A percentile compares a stretch with the other conserved stretches of the same genome.
Evolutionary conservation across 2,888 invertebrate species (phyloP).

Genomic region (Agrypnus murinus): DNA sequence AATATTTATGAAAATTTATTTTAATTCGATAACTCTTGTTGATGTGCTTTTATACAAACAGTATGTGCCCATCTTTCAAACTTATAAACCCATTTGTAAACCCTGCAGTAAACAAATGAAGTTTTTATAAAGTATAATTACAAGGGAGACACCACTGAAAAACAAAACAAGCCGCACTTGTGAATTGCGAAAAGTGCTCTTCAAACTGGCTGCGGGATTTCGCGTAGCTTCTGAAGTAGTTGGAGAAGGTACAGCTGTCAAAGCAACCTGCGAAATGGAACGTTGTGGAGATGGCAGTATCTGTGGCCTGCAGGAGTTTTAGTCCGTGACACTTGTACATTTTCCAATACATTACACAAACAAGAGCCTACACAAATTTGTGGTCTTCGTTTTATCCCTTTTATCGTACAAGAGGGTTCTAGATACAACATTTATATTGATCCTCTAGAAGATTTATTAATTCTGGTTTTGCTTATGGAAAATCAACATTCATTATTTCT

Average conservation of each 20-base stretch:
- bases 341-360: conserved; percentile 26
- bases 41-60: too few species aligned
- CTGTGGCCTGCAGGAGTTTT: conserved; percentile 22
- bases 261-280: conserved; percentile 26
- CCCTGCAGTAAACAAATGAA: too few species aligned
- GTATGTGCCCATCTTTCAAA: too few species aligned
- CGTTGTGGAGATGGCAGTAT: conserved; percentile 1
- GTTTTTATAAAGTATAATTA: too few species aligned
- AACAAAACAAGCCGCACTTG: conserved; percentile 21
- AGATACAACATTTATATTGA: conserved; percentile 10
- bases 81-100: too few species aligned
- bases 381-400: background rate
- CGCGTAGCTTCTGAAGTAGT: conserved; percentile 27
- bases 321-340: conserved; percentile 20
- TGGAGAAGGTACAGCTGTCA: conserved; percentile 34
- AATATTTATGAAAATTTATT: too few species aligned
- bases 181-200: conserved; percentile 21
- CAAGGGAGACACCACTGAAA: conserved; percentile 1
- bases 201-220: conserved; percentile 33
- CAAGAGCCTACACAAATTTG: conserved; percentile 15
- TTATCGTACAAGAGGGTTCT: background rate
- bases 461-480: too few species aligned
- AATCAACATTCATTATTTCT: too few species aligned
- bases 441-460: background rate
- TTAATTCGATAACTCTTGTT: too few species aligned